phyloP scores from a whole-genome alignment of 2,888 invertebrate genomes.

The Eremobia ochroleuca region DNA sequence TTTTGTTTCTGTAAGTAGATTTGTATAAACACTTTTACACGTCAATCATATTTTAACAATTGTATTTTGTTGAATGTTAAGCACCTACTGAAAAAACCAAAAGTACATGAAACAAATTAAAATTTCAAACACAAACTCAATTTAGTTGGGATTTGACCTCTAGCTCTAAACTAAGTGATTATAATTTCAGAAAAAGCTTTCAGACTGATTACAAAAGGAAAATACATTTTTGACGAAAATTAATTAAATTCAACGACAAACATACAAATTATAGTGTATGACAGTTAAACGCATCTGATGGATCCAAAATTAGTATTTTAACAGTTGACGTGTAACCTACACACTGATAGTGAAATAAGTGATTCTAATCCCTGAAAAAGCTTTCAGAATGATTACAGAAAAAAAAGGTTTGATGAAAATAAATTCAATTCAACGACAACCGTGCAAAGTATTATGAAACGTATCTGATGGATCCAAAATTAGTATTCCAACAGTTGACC shows the following conservation, averaged over 20 bases:
- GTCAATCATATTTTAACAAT: background rate
- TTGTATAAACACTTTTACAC: background rate
- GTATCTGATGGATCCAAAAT: constrained; percentile 18
- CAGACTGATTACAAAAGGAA: background rate
- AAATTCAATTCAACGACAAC: too few relatives aligned
- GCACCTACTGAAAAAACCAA: background rate
- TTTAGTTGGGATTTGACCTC: background rate
- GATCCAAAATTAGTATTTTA: constrained; percentile 36
- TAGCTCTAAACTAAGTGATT: background rate
- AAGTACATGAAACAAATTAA: background rate
- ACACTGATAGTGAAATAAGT: constrained; percentile 11
- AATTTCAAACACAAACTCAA: background rate
- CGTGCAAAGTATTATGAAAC: background rate
- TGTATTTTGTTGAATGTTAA: background rate
- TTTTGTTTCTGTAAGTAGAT: background rate
- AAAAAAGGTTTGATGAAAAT: too few relatives aligned
- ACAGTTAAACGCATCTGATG: constrained; percentile 12
- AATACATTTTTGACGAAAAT: background rate
- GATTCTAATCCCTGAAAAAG: too few relatives aligned
- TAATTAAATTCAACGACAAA: background rate
- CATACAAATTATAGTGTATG: background rate
- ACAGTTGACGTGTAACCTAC: constrained; percentile 23
- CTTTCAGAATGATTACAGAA: too few relatives aligned
- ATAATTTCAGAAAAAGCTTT: background rate
- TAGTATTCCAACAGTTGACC: constrained; percentile 26